These are phyloP conservation scores for Scrobipalpa costella DNA, from an alignment of 2,888 invertebrate species.

Conservation along the genomic window DNA sequence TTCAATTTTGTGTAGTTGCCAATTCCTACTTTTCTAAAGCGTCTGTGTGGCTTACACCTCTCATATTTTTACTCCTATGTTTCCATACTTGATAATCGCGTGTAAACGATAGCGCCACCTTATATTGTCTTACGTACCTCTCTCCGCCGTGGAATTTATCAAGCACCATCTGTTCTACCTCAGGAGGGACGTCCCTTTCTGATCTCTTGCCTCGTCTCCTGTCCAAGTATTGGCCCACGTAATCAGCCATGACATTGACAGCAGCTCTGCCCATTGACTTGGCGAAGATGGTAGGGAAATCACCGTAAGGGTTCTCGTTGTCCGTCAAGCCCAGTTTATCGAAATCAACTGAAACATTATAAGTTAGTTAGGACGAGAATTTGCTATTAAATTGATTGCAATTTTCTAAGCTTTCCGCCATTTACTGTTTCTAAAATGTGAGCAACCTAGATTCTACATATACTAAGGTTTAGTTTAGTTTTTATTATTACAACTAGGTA, in stretches of 20 bases:
- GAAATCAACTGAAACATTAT: constrained; percentile 86
- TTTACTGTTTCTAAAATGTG: too few species aligned
- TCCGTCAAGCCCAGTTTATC: constrained; percentile 93
- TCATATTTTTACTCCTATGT: too few species aligned
- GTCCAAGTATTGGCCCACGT: constrained; percentile 86
- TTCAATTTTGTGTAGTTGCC: too few species aligned
- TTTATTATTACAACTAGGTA: too few species aligned
- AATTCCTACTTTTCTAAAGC: too few species aligned
- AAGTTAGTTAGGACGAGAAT: neutral
- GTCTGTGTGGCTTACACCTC: too few species aligned
- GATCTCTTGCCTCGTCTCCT: constrained; percentile 79
- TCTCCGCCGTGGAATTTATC: constrained; percentile 89
- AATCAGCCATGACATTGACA: constrained; percentile 85
- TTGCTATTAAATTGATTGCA: too few species aligned
- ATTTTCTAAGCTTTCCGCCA: too few species aligned
- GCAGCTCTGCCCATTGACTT: constrained; percentile 89
- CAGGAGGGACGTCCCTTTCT: constrained; percentile 53
- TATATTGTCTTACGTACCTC: constrained; percentile 68
- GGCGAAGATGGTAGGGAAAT: constrained; percentile 87
- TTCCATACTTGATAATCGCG: too few species aligned
- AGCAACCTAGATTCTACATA: too few species aligned
- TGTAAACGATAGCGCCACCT: too few species aligned
- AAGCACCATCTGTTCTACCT: constrained; percentile 59
- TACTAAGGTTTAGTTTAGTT: too few species aligned
- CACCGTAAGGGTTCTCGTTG: constrained; percentile 92